phyloP scores from a whole-genome alignment of 2,797 vertebrate genomes.

The Okamejei kenojei region DNA sequence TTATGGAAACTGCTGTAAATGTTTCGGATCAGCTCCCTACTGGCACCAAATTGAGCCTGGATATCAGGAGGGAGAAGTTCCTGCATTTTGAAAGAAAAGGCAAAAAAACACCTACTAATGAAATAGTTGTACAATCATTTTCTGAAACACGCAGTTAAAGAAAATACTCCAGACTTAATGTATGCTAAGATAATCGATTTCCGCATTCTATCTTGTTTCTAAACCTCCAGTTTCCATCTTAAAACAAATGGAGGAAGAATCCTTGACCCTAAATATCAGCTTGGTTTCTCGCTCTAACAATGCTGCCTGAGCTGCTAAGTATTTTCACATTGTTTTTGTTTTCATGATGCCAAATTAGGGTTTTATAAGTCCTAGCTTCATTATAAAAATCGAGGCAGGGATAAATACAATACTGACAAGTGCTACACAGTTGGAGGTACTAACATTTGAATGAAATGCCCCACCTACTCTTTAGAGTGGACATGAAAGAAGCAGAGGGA shows the following conservation, averaged over 20 bases:
- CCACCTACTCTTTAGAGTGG: background rate
- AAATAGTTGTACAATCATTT: background rate
- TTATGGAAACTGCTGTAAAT: slow-evolving; percentile 88
- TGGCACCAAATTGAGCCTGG: slow-evolving; percentile 80
- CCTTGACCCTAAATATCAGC: too few relatives aligned
- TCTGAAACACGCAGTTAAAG: background rate
- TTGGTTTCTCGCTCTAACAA: too few relatives aligned
- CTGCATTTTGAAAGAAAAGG: slow-evolving; percentile 51
- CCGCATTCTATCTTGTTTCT: too few relatives aligned
- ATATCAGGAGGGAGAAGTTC: slow-evolving; percentile 88
- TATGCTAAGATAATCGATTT: too few relatives aligned
- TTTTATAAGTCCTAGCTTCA: background rate
- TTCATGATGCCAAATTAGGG: background rate
- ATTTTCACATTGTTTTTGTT: too few relatives aligned
- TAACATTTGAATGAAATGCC: background rate
- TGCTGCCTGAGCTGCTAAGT: too few relatives aligned
- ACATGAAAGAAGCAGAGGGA: background rate
- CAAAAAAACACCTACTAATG: background rate
- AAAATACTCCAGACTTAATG: background rate
- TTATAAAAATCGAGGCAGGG: background rate
- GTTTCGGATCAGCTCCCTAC: slow-evolving; percentile 85
- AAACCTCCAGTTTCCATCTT: too few relatives aligned
- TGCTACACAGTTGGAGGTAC: background rate
- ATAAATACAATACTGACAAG: background rate
- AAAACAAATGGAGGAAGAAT: too few relatives aligned